Base-by-base conservation (phyloP, 92 coral and sea anemone species). In the Umimayanthus chanpuru region DNA sequence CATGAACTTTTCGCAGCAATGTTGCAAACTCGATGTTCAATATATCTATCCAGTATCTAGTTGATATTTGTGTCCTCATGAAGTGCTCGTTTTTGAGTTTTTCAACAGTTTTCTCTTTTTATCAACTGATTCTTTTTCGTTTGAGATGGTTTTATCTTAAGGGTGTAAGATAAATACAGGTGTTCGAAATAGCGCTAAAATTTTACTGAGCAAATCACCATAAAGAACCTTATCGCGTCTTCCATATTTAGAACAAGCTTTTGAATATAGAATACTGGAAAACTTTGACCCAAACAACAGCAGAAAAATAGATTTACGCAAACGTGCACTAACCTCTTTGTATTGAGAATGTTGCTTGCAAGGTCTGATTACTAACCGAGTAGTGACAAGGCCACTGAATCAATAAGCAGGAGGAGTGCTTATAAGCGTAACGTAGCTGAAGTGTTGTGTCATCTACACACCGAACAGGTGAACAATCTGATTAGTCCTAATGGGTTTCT, bases 381-480 rank as follows among this genome's bases (percentile, higher is more conserved):
- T n/a, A 15, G 14, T 44, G 61, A n/a, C 50, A 14, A 5, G 41
- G 30, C 41, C 10, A 47, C 58, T 78, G 82, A 50, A 26, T 78
- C 61, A 50, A 78, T 23, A 26, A 44, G 49, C 8, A 78, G 14
- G 38, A 50, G 61, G 28, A 25, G 61, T 28, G 39, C 25, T 78
- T 78, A 78, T 78, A 78, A 43, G 65, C 30, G 65, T 41, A 41
- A 36, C 32, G 53, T 28, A 28, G 28, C 23, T 41, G 78, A 20
- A 39, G 36, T 44, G 82, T 9, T 21, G 29, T 78, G 56, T 78
- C 61, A 47, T n/a, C 49, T 47, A 47, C 40, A 72, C 4, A 0
- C 4, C 10, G 79, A 39, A 53, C 82, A 78, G 82, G 82, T 78
- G 82, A n/a, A 28, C 38, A 29, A 72, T 36, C 30, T 28, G 49